Percentiles rank a stretch among this genome's conserved stretches.
These are phyloP conservation scores for Stictocephala bisonia DNA, from an alignment of 2,888 invertebrate genomes.

Conservation along the genomic window DNA sequence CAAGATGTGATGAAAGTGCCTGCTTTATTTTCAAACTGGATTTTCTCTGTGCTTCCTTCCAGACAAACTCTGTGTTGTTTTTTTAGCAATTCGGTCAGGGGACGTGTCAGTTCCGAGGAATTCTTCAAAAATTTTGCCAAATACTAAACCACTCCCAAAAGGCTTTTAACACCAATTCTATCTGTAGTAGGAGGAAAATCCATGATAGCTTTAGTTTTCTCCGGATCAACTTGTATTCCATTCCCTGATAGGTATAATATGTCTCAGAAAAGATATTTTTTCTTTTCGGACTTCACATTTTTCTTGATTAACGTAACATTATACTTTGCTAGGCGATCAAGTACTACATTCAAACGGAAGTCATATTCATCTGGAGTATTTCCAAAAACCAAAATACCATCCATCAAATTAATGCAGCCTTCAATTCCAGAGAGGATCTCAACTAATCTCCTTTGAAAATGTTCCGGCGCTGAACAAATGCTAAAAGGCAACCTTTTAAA, in stretches of 20 bases:
- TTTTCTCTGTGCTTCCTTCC: too few species aligned
- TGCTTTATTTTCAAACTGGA: too few species aligned
- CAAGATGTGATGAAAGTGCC: too few species aligned
- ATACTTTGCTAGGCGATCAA: slow-evolving; percentile 16
- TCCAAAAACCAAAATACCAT: slow-evolving; percentile 46
- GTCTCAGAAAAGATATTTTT: neutral
- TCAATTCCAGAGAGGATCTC: slow-evolving; percentile 33
- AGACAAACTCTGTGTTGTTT: too few species aligned
- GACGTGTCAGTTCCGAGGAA: too few species aligned
- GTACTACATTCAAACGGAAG: slow-evolving; percentile 4
- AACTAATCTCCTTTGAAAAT: slow-evolving; percentile 16
- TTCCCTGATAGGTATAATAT: neutral
- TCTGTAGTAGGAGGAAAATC: slow-evolving; percentile 47
- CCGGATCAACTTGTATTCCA: neutral
- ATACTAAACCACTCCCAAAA: slow-evolving; percentile 46
- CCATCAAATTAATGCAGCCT: slow-evolving; percentile 46
- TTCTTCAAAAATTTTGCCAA: slow-evolving; percentile 41
- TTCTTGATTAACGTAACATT: slow-evolving; percentile 21
- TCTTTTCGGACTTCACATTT: neutral
- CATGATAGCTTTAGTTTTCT: neutral
- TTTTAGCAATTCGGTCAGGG: too few species aligned
- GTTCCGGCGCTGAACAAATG: slow-evolving; percentile 49
- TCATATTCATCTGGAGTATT: slow-evolving; percentile 45
- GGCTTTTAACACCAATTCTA: slow-evolving; percentile 52
- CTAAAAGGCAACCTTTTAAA: slow-evolving; percentile 55